Percentiles rank a stretch among this genome's conserved stretches.
Conservation (phyloP, 1,140 invertebrate genomes). For the Maniola jurtina region DNA sequence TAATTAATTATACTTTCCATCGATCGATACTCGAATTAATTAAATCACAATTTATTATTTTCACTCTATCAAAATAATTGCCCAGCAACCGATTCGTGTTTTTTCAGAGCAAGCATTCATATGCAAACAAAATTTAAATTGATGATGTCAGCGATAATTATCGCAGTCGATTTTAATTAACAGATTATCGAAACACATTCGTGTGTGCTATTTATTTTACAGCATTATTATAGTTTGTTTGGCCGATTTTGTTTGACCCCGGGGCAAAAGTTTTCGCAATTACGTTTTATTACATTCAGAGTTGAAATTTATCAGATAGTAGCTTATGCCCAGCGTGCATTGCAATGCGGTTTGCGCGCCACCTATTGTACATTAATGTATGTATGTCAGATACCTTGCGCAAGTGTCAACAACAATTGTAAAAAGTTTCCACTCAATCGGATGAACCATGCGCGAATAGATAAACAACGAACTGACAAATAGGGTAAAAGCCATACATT, state of each 20-base stretch:
- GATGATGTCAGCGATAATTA: conserved; percentile 42
- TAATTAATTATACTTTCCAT: neutral
- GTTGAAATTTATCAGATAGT: neutral
- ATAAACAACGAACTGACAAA: too few species aligned
- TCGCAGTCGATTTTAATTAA: conserved; percentile 43
- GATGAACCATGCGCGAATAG: too few species aligned
- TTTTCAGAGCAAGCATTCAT: conserved; percentile 34
- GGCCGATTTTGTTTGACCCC: neutral
- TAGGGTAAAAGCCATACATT: too few species aligned
- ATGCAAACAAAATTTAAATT: conserved; percentile 46
- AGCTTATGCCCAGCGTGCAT: neutral
- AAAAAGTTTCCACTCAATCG: too few species aligned
- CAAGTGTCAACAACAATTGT: too few species aligned
- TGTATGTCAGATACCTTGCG: too few species aligned
- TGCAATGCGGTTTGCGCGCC: neutral
- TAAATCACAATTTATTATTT: conserved; percentile 16
- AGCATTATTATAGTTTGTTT: conserved; percentile 23
- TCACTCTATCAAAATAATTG: conserved; percentile 34
- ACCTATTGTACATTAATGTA: too few species aligned
- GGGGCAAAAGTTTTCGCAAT: neutral
- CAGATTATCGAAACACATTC: conserved; percentile 37
- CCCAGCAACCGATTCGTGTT: conserved; percentile 26
- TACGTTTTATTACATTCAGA: neutral
- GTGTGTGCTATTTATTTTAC: conserved; percentile 24
- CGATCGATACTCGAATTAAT: conserved; percentile 9